Base-by-base conservation (phyloP, 2,888 invertebrate genomes). In the Agapetus fuscipes region DNA sequence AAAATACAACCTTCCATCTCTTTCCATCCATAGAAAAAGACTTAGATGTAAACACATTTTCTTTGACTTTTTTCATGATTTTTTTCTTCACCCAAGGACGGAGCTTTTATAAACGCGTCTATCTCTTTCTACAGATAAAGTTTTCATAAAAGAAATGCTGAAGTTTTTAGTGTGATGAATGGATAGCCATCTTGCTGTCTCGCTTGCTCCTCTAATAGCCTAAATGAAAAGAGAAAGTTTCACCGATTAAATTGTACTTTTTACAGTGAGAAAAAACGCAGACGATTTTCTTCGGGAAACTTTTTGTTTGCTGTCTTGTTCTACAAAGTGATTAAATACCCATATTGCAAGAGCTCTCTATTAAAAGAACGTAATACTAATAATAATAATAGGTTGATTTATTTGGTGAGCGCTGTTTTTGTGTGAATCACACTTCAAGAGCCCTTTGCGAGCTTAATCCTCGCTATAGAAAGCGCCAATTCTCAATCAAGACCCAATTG, bases 211-310 rank as follows among this genome's bases (percentile, higher is more conserved):
- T 15, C 10, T 30, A 14, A 12, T 30, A 14, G 30, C 14, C 15
- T 14, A 30, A n/a, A 24, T 24, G 25, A 28, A 35, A 35, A 26
- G 35, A n/a, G 16, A 27, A 35, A 35, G 27, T 27, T 17, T n/a
- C 16, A 17, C 4, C 20, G 20, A 20, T 20, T 20, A 20, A 20
- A 20, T 20, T 20, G 5, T 20, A 6, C 20, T 20, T 20, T 20
- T 20, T 6, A 15, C 10, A 30, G 30, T 11, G 10, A 5, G 28
- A 28, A 28, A 28, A 13, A 4, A 7, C 10, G 4, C 28, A 20
- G 9, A 9, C 20, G 4, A 6, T 20, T 20, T 20, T 20, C 20
- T 20, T 20, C 9, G 20, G 20, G 5, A 20, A 9, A 20, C 20
- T 20, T 20, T 20, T 6, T 20, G 9, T 6, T 20, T 6, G 4